A percentile compares a stretch with the other conserved stretches of the same genome.
Evolutionary conservation across 2,888 invertebrate genomes (phyloP).

Genomic region (Tipula vernalis): DNA sequence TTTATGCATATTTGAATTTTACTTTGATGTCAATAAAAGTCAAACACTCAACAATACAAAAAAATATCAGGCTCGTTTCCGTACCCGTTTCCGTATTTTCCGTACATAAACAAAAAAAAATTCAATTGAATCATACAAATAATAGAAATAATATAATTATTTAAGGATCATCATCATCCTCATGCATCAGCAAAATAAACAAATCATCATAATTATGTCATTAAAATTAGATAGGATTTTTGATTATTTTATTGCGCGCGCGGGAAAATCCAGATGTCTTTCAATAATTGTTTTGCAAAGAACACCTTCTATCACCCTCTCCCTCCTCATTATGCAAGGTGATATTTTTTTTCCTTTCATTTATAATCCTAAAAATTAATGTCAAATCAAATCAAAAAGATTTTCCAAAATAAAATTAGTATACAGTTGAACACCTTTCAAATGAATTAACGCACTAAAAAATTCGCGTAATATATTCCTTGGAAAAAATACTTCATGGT

Average conservation of each 20-base stretch:
- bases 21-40: conserved; percentile 19
- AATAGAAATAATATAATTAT: background rate
- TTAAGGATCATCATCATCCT: background rate
- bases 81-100: too few relatives aligned
- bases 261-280: background rate
- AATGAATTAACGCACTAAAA: background rate
- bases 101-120: background rate
- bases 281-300: background rate
- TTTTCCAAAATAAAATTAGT: background rate
- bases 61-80: conserved; percentile 5
- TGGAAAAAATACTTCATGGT: background rate
- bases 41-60: conserved; percentile 13
- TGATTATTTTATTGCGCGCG: background rate
- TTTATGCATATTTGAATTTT: conserved; percentile 19
- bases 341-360: background rate
- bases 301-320: background rate
- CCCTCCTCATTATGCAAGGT: background rate
- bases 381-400: background rate
- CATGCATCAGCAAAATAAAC: background rate
- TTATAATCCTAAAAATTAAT: background rate
- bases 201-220: background rate
- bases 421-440: background rate
- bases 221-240: background rate
- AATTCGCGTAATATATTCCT: background rate
- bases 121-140: background rate